These are phyloP conservation scores for Onthophagus sagittarius DNA, from an alignment of 2,888 invertebrate species.

Conservation along the genomic window DNA sequence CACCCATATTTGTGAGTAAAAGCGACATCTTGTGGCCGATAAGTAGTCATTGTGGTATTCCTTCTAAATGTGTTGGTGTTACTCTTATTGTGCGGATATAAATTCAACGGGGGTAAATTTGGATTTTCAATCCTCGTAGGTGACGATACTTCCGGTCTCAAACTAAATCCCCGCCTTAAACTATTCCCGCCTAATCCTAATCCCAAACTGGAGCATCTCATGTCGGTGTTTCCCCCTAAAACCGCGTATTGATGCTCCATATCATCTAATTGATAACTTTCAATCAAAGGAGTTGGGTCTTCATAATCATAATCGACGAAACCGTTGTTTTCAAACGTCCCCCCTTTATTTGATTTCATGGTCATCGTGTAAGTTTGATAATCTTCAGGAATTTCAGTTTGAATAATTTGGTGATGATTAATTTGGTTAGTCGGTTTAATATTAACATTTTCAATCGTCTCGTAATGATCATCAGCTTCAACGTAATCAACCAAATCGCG, in stretches of 20 bases:
- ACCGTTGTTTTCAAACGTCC: slow-evolving; percentile 65
- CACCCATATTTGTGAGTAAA: slow-evolving; percentile 26
- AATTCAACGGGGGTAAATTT: slow-evolving; percentile 74
- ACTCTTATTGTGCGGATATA: slow-evolving; percentile 40
- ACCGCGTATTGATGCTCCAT: slow-evolving; percentile 52
- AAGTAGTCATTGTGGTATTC: slow-evolving; percentile 26
- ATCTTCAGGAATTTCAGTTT: neutral
- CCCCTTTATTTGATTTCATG: neutral
- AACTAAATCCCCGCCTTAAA: slow-evolving; percentile 46
- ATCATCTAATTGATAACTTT: slow-evolving; percentile 64
- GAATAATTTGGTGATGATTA: slow-evolving; percentile 4
- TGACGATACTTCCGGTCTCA: slow-evolving; percentile 71
- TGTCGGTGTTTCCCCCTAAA: slow-evolving; percentile 43
- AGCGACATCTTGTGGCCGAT: slow-evolving; percentile 29
- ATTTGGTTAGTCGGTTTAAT: slow-evolving; percentile 38
- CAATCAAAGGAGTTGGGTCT: slow-evolving; percentile 72
- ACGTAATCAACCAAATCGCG: slow-evolving; percentile 50
- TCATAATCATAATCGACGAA: slow-evolving; percentile 78
- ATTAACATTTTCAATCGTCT: slow-evolving; percentile 62
- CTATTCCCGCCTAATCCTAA: slow-evolving; percentile 46
- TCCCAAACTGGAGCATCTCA: slow-evolving; percentile 48
- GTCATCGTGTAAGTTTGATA: slow-evolving; percentile 29
- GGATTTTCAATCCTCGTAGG: slow-evolving; percentile 80
- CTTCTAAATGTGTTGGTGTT: slow-evolving; percentile 30
- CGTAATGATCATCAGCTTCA: slow-evolving; percentile 65